Base-by-base conservation (phyloP, 2,888 invertebrate species). In the Eupithecia dodoneata region DNA sequence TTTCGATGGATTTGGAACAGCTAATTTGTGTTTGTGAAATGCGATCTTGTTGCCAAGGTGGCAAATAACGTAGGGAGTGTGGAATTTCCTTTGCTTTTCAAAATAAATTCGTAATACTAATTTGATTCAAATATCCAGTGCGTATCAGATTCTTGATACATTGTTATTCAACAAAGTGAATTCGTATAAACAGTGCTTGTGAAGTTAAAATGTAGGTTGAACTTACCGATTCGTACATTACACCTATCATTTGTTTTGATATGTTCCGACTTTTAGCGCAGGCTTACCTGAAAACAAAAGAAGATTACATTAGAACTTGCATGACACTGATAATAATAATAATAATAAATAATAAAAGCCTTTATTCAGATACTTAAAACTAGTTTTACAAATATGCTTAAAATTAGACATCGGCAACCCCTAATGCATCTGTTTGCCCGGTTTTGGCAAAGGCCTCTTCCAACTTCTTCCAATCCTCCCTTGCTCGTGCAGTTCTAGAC, bases 31-130 rank as follows among this genome's bases (percentile, higher is more conserved):
- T 83, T 86, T 84, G 79, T 80, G 80, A 83, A 85, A 85, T 81
- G 79, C 72, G 81, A 83, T 79, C 81, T 80, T 77, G 83, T 83
- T 86, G 84, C 85, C 84, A 88, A 88, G 84, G 85, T 83, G 83
- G 83, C 81, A 75, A 75, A 74, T 66, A 72, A 79, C 78, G 76
- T 41, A 74, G 70, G 45, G 71, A 44, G 74, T 74, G 67, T 78
- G 76, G 76, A 74, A 79, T 79, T 79, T 76, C 76, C 78, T 76
- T 69, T 15, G 67, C 67, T 63, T 66, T 72, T 72, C 45, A 75
- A 78, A 78, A 67, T 73, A 71, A 71, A 49, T 75, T 59, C n/a
- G 30, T 65, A 65, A 55, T 69, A 69, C 15, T 67, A 72, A 69
- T 74, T 77, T 63, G 49, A 73, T 47, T 73, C 45, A 12, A 49